Base-by-base conservation (phyloP, 2,888 invertebrate genomes). In the Argyresthia albistria region DNA sequence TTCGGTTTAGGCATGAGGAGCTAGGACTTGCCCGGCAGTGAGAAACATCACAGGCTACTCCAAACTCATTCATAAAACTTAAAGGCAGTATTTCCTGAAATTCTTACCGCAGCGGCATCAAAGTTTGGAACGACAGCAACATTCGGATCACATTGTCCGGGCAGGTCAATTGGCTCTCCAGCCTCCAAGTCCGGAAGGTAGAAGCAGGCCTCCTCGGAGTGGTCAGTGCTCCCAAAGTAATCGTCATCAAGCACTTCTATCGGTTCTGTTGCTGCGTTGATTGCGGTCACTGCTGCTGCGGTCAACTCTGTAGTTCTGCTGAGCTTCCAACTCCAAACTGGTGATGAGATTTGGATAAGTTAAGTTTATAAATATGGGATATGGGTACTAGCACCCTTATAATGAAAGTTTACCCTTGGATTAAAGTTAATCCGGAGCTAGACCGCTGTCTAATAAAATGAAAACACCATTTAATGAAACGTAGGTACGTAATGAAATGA, bases 321-420 rank as follows among this genome's bases (percentile, higher is more conserved):
- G 0, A 87, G 68, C 53, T 83, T 82, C 84, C 82, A 86, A 55
- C 79, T 80, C 66, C 70, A 80, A 8, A 86, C 86, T 87, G 58
- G 54, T 64, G 60, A 15, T 14, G 25, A 10, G 8, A 54, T 43
- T n/a, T n/a, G n/a, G n/a, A 35, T 25, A 45, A 35, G 46, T 11
- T 39, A 39, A 39, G 39, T 39, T 4, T 6, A 39, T 39, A 39
- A 39, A 11, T 8, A 4, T 9, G 4, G 3, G 9, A 39, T 39
- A 39, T 39, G 3, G 3, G 25, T 25, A 6, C n/a, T 25, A 25
- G 6, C 25, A 25, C 6, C 2, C 25, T 6, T 25, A 25, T 25
- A 25, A 25, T 25, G 25, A 25, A 25, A 25, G n/a, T n/a, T n/a
- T n/a, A n/a, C n/a, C n/a, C n/a, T n/a, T n/a, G n/a, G n/a, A n/a